These are phyloP conservation scores for Kryptolebias ocellatus DNA, from an alignment of 2,797 vertebrate genomes.

Conservation along the genomic window DNA sequence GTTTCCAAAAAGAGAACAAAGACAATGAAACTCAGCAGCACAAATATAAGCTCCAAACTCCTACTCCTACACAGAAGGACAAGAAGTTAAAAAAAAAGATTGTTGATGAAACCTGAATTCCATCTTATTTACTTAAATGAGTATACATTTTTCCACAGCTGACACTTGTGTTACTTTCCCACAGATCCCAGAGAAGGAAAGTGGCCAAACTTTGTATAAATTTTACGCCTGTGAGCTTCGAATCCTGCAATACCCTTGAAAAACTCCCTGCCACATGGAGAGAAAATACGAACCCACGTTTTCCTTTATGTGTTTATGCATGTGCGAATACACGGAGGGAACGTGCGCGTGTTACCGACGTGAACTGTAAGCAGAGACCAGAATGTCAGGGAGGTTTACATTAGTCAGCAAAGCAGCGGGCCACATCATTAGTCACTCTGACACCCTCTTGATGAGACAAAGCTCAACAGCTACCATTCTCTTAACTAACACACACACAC, in stretches of 20 bases:
- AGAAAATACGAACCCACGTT: background rate
- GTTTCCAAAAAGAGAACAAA: too few species aligned
- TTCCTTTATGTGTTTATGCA: constrained; percentile 2
- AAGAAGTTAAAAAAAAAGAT: constrained; percentile 20
- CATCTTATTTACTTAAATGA: constrained; percentile 33
- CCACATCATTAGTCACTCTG: constrained; percentile 81
- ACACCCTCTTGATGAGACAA: constrained; percentile 81
- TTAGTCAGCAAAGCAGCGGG: constrained; percentile 80
- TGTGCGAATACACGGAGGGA: constrained; percentile 10
- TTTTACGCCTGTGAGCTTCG: background rate
- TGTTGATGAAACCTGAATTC: constrained; percentile 33
- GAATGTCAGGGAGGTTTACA: constrained; percentile 76
- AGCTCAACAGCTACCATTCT: constrained; percentile 54
- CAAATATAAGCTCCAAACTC: constrained; percentile 39
- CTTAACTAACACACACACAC: constrained; percentile 45
- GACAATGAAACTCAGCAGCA: constrained; percentile 1
- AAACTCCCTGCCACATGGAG: too few species aligned
- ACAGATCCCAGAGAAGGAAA: background rate
- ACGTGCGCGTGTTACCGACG: constrained; percentile 50
- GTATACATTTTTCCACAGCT: constrained; percentile 16
- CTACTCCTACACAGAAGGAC: constrained; percentile 32
- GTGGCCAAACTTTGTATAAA: constrained; percentile 4
- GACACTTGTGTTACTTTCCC: background rate
- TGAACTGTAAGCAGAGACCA: constrained; percentile 58
- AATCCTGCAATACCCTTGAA: background rate